These are phyloP conservation scores for Pterois miles DNA, from an alignment of 2,797 vertebrate species.

Conservation along the genomic window DNA sequence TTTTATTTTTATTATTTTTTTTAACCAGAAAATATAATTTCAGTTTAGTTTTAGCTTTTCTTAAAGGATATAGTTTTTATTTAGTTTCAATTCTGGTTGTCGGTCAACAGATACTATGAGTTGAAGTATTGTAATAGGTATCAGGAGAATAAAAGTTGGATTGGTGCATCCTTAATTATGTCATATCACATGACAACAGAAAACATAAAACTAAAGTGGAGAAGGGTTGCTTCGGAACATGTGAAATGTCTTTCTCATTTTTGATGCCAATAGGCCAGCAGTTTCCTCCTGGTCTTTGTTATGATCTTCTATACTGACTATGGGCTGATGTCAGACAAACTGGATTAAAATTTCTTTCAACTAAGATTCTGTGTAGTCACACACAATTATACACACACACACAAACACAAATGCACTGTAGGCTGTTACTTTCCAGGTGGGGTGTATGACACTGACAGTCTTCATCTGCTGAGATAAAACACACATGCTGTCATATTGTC, in stretches of 20 bases:
- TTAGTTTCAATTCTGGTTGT: too few species aligned
- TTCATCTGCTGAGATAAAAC: slow-evolving; percentile 41
- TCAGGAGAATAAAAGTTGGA: not conserved
- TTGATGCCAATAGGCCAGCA: not conserved
- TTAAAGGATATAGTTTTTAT: too few species aligned
- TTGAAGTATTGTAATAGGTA: not conserved
- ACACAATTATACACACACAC: not conserved
- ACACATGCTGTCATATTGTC: slow-evolving; percentile 46
- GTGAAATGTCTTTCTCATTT: not conserved
- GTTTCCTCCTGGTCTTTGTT: not conserved
- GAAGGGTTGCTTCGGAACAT: too few species aligned
- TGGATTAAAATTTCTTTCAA: not conserved
- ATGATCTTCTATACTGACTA: not conserved
- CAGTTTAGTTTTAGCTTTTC: too few species aligned
- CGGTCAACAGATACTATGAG: not conserved
- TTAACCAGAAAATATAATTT: too few species aligned
- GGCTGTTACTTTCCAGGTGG: slow-evolving; percentile 52
- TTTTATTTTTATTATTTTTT: too few species aligned
- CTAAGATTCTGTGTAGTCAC: not conserved
- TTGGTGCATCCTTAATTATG: not conserved
- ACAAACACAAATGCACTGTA: not conserved
- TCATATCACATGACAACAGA: not conserved
- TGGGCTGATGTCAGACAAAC: slow-evolving; percentile 10
- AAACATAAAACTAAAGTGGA: not conserved
- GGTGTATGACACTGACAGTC: slow-evolving; percentile 14